phyloP scores from a whole-genome alignment of 2,797 vertebrate species.

The Lepilemur ruficaudatus region DNA sequence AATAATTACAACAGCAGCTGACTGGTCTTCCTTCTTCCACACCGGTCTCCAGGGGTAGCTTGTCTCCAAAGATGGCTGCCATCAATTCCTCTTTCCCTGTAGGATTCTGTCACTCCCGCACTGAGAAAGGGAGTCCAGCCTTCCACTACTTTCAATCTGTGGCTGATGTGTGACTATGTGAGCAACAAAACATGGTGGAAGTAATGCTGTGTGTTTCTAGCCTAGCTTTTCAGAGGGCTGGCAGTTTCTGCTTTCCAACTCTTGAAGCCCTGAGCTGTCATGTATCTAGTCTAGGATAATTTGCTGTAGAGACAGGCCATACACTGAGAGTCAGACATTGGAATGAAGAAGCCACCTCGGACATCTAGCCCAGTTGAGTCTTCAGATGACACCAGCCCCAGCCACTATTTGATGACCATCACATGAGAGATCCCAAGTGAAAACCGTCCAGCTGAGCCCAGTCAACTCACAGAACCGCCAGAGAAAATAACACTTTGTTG shows the following conservation, averaged over 20 bases:
- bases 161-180: not conserved
- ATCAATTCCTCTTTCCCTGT: not conserved
- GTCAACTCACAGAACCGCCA: not conserved
- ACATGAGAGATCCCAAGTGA: not conserved
- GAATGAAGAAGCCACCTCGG: not conserved
- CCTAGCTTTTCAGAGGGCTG: not conserved
- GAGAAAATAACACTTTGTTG: not conserved
- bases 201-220: not conserved
- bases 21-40: not conserved
- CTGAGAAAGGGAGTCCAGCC: not conserved
- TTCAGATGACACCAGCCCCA: not conserved
- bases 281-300: not conserved
- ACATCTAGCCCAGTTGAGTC: not conserved
- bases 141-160: not conserved
- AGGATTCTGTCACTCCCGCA: not conserved
- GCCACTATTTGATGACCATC: not conserved
- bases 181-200: not conserved
- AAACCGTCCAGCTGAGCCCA: not conserved
- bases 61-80: not conserved
- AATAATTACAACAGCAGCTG: not conserved
- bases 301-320: not conserved
- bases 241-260: not conserved
- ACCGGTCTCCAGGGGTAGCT: fast-evolving
- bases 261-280: not conserved
- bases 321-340: not conserved